These are phyloP conservation scores for Erannis defoliaria DNA, from an alignment of 2,888 invertebrate species.

Conservation along the genomic window DNA sequence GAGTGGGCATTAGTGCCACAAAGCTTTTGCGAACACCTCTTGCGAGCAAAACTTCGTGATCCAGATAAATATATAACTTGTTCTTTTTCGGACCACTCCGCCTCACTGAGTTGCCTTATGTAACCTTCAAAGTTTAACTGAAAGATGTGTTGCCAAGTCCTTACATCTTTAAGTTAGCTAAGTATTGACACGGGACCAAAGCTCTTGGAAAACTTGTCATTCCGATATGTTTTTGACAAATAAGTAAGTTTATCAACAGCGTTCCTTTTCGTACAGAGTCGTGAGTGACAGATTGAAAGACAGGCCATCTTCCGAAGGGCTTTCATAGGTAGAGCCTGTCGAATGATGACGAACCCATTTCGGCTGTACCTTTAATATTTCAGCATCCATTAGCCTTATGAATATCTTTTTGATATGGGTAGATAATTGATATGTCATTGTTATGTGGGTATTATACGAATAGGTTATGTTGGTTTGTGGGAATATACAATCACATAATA, in stretches of 20 bases:
- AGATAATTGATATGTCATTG: constrained; percentile 9
- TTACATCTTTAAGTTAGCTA: constrained; percentile 34
- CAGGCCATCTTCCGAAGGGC: constrained; percentile 30
- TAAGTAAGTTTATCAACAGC: constrained; percentile 34
- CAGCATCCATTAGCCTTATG: constrained; percentile 26
- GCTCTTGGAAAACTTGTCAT: constrained; percentile 39
- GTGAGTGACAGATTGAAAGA: constrained; percentile 37
- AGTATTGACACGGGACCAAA: constrained; percentile 40
- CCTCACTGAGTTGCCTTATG: constrained; percentile 16
- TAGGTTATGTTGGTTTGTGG: background rate
- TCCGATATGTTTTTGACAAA: constrained; percentile 35
- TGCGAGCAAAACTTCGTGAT: constrained; percentile 18
- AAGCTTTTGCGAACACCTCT: constrained; percentile 16
- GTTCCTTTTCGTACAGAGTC: constrained; percentile 27
- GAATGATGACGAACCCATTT: constrained; percentile 26
- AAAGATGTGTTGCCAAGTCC: constrained; percentile 26
- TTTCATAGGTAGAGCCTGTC: constrained; percentile 21
- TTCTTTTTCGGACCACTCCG: constrained; percentile 15
- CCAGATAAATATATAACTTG: constrained; percentile 21
- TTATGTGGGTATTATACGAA: background rate
- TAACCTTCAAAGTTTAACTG: constrained; percentile 26
- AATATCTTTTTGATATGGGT: constrained; percentile 21
- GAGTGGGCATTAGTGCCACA: constrained; percentile 5
- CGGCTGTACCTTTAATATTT: constrained; percentile 18
- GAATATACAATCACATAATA: background rate